Conservation (phyloP, 2,797 vertebrate species). For the Harpagifer antarcticus region DNA sequence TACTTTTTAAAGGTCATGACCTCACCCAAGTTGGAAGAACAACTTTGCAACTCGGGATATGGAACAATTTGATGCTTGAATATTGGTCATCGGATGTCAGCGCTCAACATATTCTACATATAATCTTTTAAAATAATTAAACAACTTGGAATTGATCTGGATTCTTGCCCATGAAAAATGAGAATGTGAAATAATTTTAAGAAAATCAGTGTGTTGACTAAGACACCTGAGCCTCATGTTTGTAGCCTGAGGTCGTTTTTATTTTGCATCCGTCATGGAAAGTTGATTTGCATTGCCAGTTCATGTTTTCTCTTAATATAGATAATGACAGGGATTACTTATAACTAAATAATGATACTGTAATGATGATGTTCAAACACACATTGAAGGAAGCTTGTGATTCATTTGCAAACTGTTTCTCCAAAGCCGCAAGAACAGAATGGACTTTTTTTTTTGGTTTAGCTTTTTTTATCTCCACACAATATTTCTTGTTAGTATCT, state of each 20-base stretch:
- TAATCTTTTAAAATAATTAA: too few species aligned
- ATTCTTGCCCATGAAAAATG: background rate
- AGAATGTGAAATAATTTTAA: conserved; percentile 9
- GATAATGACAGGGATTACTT: background rate
- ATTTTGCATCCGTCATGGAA: background rate
- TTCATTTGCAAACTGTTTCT: background rate
- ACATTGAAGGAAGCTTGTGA: background rate
- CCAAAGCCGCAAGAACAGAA: too few species aligned
- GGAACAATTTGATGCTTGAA: too few species aligned
- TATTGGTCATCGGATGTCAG: too few species aligned
- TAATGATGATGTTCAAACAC: background rate
- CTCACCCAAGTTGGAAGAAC: too few species aligned
- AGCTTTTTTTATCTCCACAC: too few species aligned
- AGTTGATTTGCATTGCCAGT: conserved; percentile 5
- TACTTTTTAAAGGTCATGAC: too few species aligned
- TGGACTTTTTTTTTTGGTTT: too few species aligned
- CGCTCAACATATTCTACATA: too few species aligned
- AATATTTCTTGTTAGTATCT: too few species aligned
- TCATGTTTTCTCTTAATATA: background rate
- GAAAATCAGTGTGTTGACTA: conserved; percentile 6
- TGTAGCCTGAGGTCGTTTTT: conserved; percentile 31
- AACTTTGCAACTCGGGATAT: too few species aligned
- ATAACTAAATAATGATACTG: background rate
- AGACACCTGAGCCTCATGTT: conserved; percentile 30
- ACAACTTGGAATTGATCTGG: background rate